Base-by-base conservation (phyloP, 2,888 invertebrate species). In the Gisinianus flammeolus region DNA sequence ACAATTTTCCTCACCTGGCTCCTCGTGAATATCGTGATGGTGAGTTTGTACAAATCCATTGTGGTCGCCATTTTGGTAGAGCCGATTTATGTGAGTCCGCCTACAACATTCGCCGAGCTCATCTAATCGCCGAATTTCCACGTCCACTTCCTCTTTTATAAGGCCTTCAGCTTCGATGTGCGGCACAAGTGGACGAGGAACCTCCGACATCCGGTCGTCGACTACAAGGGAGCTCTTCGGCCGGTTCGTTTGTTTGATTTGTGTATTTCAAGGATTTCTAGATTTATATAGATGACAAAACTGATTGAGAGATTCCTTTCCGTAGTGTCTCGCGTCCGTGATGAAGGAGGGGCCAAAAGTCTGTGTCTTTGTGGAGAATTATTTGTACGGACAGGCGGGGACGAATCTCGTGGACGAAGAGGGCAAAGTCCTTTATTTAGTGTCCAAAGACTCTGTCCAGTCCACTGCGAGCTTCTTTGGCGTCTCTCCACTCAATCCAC, bases 251-350 rank as follows among this genome's bases (percentile, higher is more conserved):
- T 44, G 44, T 44, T 10, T 44, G 44, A 44, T 10, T 10, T 44
- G 6, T 44, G 6, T 10, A 44, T 44, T 6, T 44, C 6, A 44
- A 44, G 44, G 16, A 44, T 44, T 44, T 44, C 16, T 44, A 16
- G 6, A 10, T 44, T 44, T 6, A 44, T 10, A 10, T 44, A 10
- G 5, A 52, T 54, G n/a, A n/a, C n/a, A n/a, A n/a, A n/a, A n/a
- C n/a, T n/a, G n/a, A n/a, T n/a, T n/a, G n/a, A n/a, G n/a, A n/a
- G n/a, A n/a, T n/a, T n/a, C n/a, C n/a, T n/a, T n/a, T n/a, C n/a
- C n/a, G n/a, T 31, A 72, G 72, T 72, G 72, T 22, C 54, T 72
- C 16, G 6, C 16, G n/a, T 72, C 72, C n/a, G n/a, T n/a, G 30
- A 24, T 72, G 1, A n/a, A 58, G 56, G 72, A 72, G 24, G 72